Evolutionary conservation across 1,140 invertebrate species (phyloP), one percentile per base, ranked within the genome.

Genomic region (Forficula auricularia): DNA sequence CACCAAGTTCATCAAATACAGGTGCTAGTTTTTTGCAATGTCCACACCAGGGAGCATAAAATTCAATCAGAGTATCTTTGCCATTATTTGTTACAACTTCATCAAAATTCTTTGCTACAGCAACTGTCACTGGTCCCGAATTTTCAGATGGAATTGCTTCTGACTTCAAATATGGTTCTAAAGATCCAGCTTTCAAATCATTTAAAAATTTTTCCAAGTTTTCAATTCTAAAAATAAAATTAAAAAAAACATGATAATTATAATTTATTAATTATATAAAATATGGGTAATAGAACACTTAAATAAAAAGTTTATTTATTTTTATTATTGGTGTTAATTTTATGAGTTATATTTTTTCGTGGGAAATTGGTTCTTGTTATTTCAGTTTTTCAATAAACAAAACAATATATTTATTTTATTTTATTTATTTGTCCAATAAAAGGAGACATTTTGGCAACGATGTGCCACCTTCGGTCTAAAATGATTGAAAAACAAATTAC

Each of bases 21-120:
- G 47, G 47, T 8, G 87, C 75, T 13, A 99, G 67, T 60, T 87
- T 89, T 65, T 96, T 96, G 68, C 95, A 99, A 57, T 98, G 95
- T 49, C 94, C 94, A 62, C 95, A 98, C 92, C 92, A 98, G 0
- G 92, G 91, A 22, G 92, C 92, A 65, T 98, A 98, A 65, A 98
- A 98, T 62, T 98, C 92, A 49, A 98, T 77, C 3, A 99, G 66
- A 3, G 87, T 87, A 64, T 99, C 95, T 57, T 92, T 88, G 19
- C 70, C 80, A 51, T 82, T 82, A 57, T 98, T 82, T 6, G 73
- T 81, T 0, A 98, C 89, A 37, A 98, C 67, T 43, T 98, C 84
- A 58, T 97, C 82, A 65, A 98, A 98, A 65, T 97, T 98, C 63
- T 90, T 92, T 14, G 76, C 94, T 12, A 98, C 95, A 16, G 87